Base-by-base conservation (phyloP, 2,113 vertebrate genomes). In the Plestiodon gilberti region DNA sequence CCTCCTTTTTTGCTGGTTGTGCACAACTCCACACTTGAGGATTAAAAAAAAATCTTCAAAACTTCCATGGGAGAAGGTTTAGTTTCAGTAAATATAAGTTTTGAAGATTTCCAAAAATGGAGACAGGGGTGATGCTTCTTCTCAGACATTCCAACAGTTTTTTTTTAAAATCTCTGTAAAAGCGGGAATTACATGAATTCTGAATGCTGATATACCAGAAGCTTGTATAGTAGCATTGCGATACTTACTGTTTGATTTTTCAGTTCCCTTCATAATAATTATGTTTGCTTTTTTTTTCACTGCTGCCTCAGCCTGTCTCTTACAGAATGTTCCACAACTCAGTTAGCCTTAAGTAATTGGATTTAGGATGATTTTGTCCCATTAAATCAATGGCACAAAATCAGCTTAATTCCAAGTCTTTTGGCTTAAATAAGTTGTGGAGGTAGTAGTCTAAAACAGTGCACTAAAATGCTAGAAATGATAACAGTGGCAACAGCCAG, bases 331-430 rank as follows among this genome's bases (percentile, higher is more conserved):
- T 80, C 84, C 38, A 80, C 85, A 81, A 81, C 78, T 81, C 85
- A 81, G 70, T 87, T 87, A 87, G 81, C 69, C 43, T 86, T 70
- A 87, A 87, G 78, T 87, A 87, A 87, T 87, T 87, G 85, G 85
- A 87, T 87, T 87, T 81, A 74, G 79, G 85, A 75, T 75, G 85
- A 87, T 87, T 86, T 87, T 81, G 69, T 87, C 85, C 85, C 61
- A 81, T 81, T 75, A 87, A 87, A 87, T 75, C 85, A 75, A 55
- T 81, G 70, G 59, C 85, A 87, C 78, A 64, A 81, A 87, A 87
- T 81, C 78, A 87, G 59, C 70, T 87, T 81, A 75, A 87, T 81
- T 80, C 85, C 69, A 55, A 64, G 40, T 74, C 69, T 74, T 87
- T 81, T 35, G 78, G 17, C n/a, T 75, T 75, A 81, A 81, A 57